These are phyloP conservation scores for Theocolax elegans DNA, from an alignment of 1,140 invertebrate genomes.

Conservation along the genomic window DNA sequence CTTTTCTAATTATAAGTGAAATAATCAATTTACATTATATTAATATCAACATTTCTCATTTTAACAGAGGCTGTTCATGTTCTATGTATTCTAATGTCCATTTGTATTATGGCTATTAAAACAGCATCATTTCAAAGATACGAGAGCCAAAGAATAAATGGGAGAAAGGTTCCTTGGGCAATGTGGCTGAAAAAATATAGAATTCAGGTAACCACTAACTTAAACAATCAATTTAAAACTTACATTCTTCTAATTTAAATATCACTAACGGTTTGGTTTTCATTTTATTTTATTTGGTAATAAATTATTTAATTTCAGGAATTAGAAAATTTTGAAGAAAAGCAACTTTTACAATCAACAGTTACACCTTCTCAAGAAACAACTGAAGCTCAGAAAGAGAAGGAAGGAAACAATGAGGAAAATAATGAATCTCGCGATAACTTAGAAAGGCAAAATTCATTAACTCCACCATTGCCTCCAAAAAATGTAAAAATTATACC, in stretches of 20 bases:
- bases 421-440: constrained; percentile 32
- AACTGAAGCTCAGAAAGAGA: constrained; percentile 22
- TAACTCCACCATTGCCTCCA: constrained; percentile 63
- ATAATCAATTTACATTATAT: constrained; percentile 1
- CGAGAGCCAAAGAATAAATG: constrained; percentile 79
- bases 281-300: neutral
- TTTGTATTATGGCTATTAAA: constrained; percentile 74
- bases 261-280: neutral
- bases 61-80: constrained; percentile 74
- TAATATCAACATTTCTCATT: constrained; percentile 38
- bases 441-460: constrained; percentile 56
- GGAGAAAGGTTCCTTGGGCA: constrained; percentile 78
- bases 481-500: constrained; percentile 60
- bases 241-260: constrained; percentile 13
- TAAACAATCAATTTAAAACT: neutral
- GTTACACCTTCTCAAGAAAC: constrained; percentile 23
- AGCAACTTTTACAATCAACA: constrained; percentile 45
- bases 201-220: constrained; percentile 52
- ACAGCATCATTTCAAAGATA: constrained; percentile 79
- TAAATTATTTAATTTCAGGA: constrained; percentile 48
- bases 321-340: constrained; percentile 57
- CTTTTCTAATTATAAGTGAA: constrained; percentile 1
- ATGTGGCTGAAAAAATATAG: constrained; percentile 66
- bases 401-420: constrained; percentile 34
- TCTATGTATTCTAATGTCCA: constrained; percentile 73